Evolutionary conservation across 2,797 vertebrate genomes (phyloP), one percentile per base, ranked within the genome.

Genomic region (Argentina silus): DNA sequence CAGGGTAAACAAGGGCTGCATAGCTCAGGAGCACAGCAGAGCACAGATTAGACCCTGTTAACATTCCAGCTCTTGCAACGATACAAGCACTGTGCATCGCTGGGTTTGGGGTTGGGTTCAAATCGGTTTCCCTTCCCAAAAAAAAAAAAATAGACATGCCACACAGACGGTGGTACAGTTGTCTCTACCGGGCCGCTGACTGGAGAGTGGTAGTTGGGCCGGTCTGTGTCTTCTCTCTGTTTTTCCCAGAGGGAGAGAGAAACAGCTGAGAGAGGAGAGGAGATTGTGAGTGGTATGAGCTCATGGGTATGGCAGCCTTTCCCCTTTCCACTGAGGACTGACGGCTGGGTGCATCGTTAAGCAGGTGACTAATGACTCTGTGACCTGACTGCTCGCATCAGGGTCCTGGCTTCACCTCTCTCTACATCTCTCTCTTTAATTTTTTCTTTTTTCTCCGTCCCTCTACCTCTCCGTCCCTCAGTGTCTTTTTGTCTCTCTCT

Each of bases 1-100:
- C 92, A 94, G 92, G 86, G 92, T 90, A 94, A 92, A 93, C 92
- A 94, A 82, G 86, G 86, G 86, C 59, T 75, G 85, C 91, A 88
- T 88, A 91, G 90, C 79, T 88, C 85, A 60, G 86, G 78, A 83
- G 91, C 81, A 83, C 81, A 79, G 85, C 84, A 85, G 45, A 82
- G 87, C 77, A 87, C 67, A 8, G 87, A 91, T 87, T 65, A 36
- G 0, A 0, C 82, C 83, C 87, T 87, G 89, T 87, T 89, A 86
- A 83, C 80, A 83, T 86, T 83, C 84, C 84, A 47, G 44, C 67
- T 50, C 51, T 66, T 23, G 12, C 59, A 3, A 3, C 27, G 12
- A 42, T 12, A 61, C 59, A 36, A 27, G 59, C 21, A 4, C 51
- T 14, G 55, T n/a, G n/a, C n/a, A 50, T 50, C 48, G 14, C 48